phyloP scores from a whole-genome alignment of 2,797 vertebrate genomes.

The Hippopotamyrus pictus region DNA sequence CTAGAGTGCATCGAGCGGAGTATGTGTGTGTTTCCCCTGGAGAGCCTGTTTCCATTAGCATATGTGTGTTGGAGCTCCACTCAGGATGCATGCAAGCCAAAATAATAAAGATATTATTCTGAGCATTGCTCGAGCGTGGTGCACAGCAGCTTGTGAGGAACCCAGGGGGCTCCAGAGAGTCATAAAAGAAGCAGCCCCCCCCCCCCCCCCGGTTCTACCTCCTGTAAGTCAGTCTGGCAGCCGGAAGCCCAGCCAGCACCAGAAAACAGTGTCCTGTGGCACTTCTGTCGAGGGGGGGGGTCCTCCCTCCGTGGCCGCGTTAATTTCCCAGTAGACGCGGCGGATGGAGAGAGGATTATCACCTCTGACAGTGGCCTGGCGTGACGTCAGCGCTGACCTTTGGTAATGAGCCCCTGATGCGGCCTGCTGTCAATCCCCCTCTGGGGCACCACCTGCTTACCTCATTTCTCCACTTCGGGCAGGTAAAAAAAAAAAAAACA shows the following conservation, averaged over 20 bases:
- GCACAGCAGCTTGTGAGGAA: background rate
- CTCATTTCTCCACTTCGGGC: background rate
- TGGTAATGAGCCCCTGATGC: background rate
- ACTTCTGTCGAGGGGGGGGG: background rate
- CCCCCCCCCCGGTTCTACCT: background rate
- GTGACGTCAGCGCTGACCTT: background rate
- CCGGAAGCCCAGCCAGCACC: background rate
- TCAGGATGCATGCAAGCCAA: background rate
- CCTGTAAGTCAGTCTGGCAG: background rate
- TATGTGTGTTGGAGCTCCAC: background rate
- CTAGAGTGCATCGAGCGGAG: background rate
- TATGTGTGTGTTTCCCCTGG: background rate
- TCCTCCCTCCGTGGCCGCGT: background rate
- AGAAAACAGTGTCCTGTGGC: background rate
- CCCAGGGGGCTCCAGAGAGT: background rate
- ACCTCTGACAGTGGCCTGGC: background rate
- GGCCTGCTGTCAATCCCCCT: background rate
- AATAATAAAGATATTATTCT: background rate
- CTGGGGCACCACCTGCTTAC: background rate
- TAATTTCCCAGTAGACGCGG: conserved; percentile 12
- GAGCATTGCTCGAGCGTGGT: background rate
- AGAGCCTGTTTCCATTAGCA: background rate
- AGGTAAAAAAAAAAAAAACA: background rate
- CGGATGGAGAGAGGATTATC: background rate
- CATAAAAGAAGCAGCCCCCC: background rate